Percentiles rank a stretch among this genome's conserved stretches.
phyloP scores from a whole-genome alignment of 2,113 vertebrate species.

The Miniopterus natalensis region DNA sequence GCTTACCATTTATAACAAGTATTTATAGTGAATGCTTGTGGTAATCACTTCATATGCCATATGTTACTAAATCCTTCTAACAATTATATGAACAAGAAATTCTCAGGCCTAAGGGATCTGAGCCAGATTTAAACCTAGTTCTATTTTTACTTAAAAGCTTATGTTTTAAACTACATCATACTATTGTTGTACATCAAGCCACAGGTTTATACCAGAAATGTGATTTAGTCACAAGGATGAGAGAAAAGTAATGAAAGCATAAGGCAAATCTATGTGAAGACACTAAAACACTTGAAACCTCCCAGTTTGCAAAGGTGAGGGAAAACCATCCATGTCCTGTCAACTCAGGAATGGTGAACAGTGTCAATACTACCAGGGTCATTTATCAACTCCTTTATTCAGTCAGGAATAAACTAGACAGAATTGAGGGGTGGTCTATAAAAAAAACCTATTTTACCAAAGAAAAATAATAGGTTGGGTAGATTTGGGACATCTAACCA shows the following conservation, averaged over 20 bases:
- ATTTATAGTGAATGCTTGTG: background rate
- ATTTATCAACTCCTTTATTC: background rate
- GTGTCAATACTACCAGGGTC: background rate
- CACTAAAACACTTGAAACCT: background rate
- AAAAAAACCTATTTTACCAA: background rate
- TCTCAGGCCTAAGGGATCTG: background rate
- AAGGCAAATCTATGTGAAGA: background rate
- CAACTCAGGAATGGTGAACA: background rate
- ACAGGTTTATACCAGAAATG: background rate
- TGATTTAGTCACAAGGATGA: background rate
- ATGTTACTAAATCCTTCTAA: conserved; percentile 5
- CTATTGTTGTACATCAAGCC: background rate
- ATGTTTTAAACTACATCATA: background rate
- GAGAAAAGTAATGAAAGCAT: background rate
- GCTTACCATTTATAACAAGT: background rate
- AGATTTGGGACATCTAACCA: background rate
- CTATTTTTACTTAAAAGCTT: background rate
- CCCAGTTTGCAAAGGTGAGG: background rate
- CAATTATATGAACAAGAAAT: background rate
- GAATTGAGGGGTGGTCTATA: background rate
- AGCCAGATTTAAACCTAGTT: conserved; percentile 8
- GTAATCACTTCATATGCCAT: background rate
- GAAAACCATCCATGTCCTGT: background rate
- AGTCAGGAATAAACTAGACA: background rate
- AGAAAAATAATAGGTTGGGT: background rate